These are phyloP conservation scores for Apotomis capreana DNA, from an alignment of 2,888 invertebrate species.

Conservation along the genomic window DNA sequence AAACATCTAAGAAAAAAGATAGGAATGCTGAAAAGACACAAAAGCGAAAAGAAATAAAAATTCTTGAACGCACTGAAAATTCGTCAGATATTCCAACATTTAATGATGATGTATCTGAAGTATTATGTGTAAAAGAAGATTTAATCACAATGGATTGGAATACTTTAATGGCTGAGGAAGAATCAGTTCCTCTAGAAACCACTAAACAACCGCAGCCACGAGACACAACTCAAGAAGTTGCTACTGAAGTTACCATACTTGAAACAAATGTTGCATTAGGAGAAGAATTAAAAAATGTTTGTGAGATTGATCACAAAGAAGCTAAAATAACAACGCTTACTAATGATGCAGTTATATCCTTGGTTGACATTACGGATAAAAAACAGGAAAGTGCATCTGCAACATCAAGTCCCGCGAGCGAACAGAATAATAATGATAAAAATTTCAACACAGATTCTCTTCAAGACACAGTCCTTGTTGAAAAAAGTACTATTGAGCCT, in stretches of 20 bases:
- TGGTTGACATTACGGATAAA: slow-evolving; percentile 6
- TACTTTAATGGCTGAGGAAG: slow-evolving; percentile 72
- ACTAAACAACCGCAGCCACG: slow-evolving; percentile 54
- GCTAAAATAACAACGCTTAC: slow-evolving; percentile 43
- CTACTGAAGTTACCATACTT: slow-evolving; percentile 75
- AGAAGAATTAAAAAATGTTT: slow-evolving; percentile 39
- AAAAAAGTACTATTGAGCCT: slow-evolving; percentile 66
- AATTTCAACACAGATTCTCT: slow-evolving; percentile 59
- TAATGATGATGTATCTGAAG: slow-evolving; percentile 31
- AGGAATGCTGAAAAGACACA: slow-evolving; percentile 10
- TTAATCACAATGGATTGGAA: slow-evolving; percentile 73
- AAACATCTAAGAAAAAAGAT: slow-evolving; percentile 55
- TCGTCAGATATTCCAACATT: slow-evolving; percentile 43
- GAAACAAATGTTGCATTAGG: slow-evolving; percentile 53
- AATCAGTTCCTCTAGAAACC: slow-evolving; percentile 56
- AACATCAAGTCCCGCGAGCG: slow-evolving; percentile 53
- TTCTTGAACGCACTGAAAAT: slow-evolving; percentile 27
- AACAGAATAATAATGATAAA: slow-evolving; percentile 77
- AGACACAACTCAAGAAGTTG: slow-evolving; percentile 56
- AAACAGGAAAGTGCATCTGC: slow-evolving; percentile 44
- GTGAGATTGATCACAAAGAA: slow-evolving; percentile 38
- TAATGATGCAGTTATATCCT: slow-evolving; percentile 14
- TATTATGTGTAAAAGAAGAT: slow-evolving; percentile 45
- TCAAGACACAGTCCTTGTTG: slow-evolving; percentile 63
- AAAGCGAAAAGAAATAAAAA: slow-evolving; percentile 26